A percentile compares a stretch with the other conserved stretches of the same genome.
Evolutionary conservation across 2,113 vertebrate species (phyloP).

Genomic region (Arvicanthis niloticus): DNA sequence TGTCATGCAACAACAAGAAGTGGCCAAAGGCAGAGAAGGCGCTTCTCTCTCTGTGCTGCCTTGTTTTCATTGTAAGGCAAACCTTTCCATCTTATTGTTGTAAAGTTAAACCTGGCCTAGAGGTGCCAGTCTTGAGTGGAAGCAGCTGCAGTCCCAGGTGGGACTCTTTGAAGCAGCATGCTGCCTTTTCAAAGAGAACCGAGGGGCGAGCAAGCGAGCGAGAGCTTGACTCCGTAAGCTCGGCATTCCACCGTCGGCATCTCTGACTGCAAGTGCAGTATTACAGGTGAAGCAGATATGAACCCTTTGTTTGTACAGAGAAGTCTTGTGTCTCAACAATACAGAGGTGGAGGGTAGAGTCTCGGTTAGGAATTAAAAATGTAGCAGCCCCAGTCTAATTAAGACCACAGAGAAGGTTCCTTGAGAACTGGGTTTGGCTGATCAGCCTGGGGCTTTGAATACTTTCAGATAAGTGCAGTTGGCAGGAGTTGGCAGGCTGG

Average conservation of each 20-base stretch:
- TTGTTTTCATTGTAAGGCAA: slow-evolving; percentile 89
- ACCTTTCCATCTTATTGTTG: slow-evolving; percentile 89
- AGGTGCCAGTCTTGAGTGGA: slow-evolving; percentile 88
- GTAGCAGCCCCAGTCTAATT: not conserved
- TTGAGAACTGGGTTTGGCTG: not conserved
- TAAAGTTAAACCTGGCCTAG: slow-evolving; percentile 85
- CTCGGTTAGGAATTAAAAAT: not conserved
- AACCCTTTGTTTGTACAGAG: slow-evolving; percentile 61
- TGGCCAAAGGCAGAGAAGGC: slow-evolving; percentile 77
- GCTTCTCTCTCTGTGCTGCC: slow-evolving; percentile 79
- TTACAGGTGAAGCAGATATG: slow-evolving; percentile 54
- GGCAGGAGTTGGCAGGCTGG: not conserved
- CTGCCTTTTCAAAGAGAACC: slow-evolving; percentile 85
- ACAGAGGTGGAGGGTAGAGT: slow-evolving; percentile 30
- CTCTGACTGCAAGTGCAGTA: slow-evolving; percentile 77
- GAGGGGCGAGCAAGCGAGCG: slow-evolving; percentile 53
- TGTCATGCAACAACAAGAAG: slow-evolving; percentile 82
- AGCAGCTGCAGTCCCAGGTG: slow-evolving; percentile 89
- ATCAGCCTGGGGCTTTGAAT: slow-evolving; percentile 10
- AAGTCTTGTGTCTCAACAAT: slow-evolving; percentile 53
- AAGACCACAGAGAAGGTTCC: not conserved
- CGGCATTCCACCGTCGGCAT: slow-evolving; percentile 78
- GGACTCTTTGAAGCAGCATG: slow-evolving; percentile 85
- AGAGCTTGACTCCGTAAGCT: slow-evolving; percentile 84
- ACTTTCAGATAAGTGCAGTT: not conserved